Evolutionary conservation across 2,888 invertebrate species (phyloP), one percentile per base, ranked within the genome.

Genomic region (Caenorhabditis sinica): DNA sequence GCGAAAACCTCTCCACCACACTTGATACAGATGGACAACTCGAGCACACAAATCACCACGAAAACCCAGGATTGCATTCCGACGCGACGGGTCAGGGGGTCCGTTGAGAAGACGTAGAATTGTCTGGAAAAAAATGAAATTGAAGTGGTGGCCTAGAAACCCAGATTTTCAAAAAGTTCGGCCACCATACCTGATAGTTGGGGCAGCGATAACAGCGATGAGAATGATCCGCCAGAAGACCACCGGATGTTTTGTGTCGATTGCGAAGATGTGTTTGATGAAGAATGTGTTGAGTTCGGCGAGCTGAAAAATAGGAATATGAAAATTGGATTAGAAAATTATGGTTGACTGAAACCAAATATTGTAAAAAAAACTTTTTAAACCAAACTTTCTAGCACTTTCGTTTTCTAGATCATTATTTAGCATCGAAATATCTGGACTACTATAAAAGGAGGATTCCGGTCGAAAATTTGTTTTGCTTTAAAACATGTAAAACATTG

Each of bases 11-110:
- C 68, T 28, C 90, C 87, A 25, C 92, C 91, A 79, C 91, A 91
- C 58, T 92, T 92, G 45, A 92, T 85, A 76, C 92, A 92, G 65
- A 91, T 89, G 0, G 92, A 90, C 8, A 90, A 85, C 79, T 92
- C 92, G 17, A 92, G 85, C 15, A 90, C 87, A 56, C 89, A 89
- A 23, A 92, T 86, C 13, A 86, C 98, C 90, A 97, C 93, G 93
- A 97, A 98, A 13, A 99, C 97, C 98, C 98, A 99, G 93, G 97
- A 97, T 93, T 99, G 99, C 28, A 98, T 98, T 56, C 99, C 99
- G 25, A 99, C 96, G 92, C 99, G 95, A 93, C 97, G 97, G 93
- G 98, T 98, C 76, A 96, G 95, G 2, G 98, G 96, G 93, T 99
- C 98, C 40, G 98, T 98, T 74, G 97, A 96, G 93, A 97, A 99